Evolutionary conservation across 1,140 invertebrate species (phyloP).

Genomic region (Tetramorium parvispinum): DNA sequence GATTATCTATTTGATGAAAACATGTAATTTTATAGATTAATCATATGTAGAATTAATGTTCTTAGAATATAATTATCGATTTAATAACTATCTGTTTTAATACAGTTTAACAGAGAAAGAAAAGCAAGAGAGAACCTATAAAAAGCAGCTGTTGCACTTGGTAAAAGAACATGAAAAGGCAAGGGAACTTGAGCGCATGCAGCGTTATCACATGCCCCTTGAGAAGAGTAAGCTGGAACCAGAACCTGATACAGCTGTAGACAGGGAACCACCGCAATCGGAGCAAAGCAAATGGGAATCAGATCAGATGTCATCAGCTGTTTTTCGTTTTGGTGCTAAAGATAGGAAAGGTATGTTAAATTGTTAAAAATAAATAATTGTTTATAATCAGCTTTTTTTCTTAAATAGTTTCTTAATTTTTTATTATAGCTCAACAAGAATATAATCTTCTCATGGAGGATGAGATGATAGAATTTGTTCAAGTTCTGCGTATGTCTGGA

Average conservation of each 20-base stretch:
- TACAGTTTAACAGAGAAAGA: slow-evolving; percentile 94
- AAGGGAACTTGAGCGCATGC: slow-evolving; percentile 95
- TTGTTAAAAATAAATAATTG: slow-evolving; percentile 51
- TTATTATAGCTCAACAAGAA: slow-evolving; percentile 88
- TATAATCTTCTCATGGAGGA: slow-evolving; percentile 98
- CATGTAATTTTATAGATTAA: slow-evolving; percentile 87
- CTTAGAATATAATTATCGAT: slow-evolving; percentile 16
- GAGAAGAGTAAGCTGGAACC: slow-evolving; percentile 87
- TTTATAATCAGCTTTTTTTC: neutral
- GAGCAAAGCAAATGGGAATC: slow-evolving; percentile 99
- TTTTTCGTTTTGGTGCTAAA: slow-evolving; percentile 97
- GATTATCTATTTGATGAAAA: slow-evolving; percentile 97
- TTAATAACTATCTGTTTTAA: neutral
- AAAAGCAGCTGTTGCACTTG: slow-evolving; percentile 95
- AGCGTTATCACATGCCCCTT: slow-evolving; percentile 97
- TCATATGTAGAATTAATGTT: neutral
- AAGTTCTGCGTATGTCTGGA: slow-evolving; percentile 96
- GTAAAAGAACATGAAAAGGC: slow-evolving; percentile 98
- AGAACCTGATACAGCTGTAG: slow-evolving; percentile 89
- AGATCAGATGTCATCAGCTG: slow-evolving; percentile 97
- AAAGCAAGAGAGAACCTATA: slow-evolving; percentile 93
- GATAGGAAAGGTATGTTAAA: slow-evolving; percentile 88
- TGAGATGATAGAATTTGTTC: slow-evolving; percentile 99
- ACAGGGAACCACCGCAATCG: slow-evolving; percentile 95
- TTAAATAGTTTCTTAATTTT: slow-evolving; percentile 64